Evolutionary conservation across 2,113 vertebrate genomes (phyloP), one percentile per base, ranked within the genome.

Genomic region (Tyrannus savana): DNA sequence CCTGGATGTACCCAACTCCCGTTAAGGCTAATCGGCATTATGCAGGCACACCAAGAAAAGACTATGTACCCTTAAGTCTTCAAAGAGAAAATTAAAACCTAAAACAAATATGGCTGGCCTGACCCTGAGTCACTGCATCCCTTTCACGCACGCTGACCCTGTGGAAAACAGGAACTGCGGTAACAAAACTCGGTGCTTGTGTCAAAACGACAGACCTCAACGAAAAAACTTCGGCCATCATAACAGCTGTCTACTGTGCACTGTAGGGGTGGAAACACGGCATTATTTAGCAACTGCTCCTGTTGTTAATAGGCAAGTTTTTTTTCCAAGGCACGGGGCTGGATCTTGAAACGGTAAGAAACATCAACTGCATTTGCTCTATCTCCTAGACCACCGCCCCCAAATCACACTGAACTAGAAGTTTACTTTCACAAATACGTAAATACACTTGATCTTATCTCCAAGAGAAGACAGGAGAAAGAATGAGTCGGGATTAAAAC

Each of bases 51-150:
- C 81, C 90, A 74, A 96, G 96, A 77, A 86, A 93, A 90, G 96
- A 78, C 95, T 89, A 88, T 92, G 96, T 93, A 95, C 86, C 79
- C 93, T 85, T 94, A 95, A 97, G 92, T 95, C 96, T 96, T 97
- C 96, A 97, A 97, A 97, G 95, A 53, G 97, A 96, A 97, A 96
- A 97, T 96, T 93, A 96, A 96, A 96, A 93, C 95, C 93, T 96
- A 96, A 97, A 98, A 97, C 96, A 89, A 97, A 97, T 95, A 97
- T 96, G 94, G 95, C 93, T 95, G 89, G 89, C 84, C 78, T 96
- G 95, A 91, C 91, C 94, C 95, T 95, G 87, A 97, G 94, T 96
- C 96, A 97, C 89, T 90, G 80, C 96, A 94, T 95, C 95, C 95
- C 93, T 95, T 86, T 84, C 93, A 94, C 84, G 56, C 91, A 94